These are phyloP conservation scores for Coturnix japonica DNA, from an alignment of 2,113 vertebrate species.

Conservation along the genomic window DNA sequence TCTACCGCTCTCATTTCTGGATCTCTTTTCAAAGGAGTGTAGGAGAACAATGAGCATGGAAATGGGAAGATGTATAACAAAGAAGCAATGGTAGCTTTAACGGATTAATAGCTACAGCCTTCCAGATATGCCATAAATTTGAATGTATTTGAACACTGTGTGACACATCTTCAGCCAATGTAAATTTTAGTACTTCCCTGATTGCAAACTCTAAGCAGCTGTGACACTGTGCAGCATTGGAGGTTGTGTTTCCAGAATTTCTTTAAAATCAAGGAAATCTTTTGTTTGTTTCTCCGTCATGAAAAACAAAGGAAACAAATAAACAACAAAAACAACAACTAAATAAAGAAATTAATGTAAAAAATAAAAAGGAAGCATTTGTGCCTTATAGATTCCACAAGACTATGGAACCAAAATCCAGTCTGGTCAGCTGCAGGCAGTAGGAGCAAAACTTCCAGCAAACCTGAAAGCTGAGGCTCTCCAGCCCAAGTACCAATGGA, in stretches of 20 bases:
- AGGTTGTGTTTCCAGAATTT: neutral
- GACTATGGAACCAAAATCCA: neutral
- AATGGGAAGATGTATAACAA: fast-evolving
- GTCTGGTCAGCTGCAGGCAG: neutral
- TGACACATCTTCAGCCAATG: neutral
- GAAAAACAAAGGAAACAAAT: neutral
- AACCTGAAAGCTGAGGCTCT: neutral
- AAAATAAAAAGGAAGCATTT: no score
- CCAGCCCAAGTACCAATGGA: neutral
- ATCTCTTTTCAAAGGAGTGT: neutral
- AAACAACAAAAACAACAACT: no score
- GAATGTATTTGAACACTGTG: fast-evolving
- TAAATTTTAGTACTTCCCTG: neutral
- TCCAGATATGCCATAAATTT: neutral
- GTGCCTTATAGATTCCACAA: neutral
- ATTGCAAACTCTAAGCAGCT: neutral
- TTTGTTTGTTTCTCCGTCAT: neutral
- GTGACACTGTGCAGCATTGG: neutral
- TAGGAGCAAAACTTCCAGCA: neutral
- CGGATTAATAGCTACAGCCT: fast-evolving
- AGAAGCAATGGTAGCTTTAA: neutral
- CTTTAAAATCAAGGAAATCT: neutral
- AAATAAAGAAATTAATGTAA: no score
- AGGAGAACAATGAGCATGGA: neutral
- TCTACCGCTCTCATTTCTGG: neutral